A percentile compares a stretch with the other conserved stretches of the same genome.
Conservation (phyloP, 2,797 vertebrate genomes). For the Urophycis tenuis region DNA sequence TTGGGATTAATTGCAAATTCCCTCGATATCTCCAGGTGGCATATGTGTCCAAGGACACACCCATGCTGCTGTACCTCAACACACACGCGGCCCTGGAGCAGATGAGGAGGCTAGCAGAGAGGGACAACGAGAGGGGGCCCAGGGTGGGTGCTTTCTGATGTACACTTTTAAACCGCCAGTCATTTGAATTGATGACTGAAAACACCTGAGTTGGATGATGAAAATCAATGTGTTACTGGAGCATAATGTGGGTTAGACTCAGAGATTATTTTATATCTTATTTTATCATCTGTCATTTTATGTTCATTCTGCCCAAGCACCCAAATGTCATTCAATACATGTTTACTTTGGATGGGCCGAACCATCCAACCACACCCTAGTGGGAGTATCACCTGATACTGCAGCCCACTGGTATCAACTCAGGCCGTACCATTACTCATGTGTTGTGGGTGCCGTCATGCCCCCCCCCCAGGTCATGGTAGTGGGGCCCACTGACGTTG, state of each 20-base stretch:
- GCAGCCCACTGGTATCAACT: too few relatives aligned
- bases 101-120: conserved; percentile 92
- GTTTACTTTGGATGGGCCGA: background rate
- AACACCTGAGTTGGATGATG: too few relatives aligned
- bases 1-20: background rate
- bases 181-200: too few relatives aligned
- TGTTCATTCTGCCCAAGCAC: too few relatives aligned
- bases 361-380: too few relatives aligned
- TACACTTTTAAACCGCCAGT: background rate
- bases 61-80: conserved; percentile 96
- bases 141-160: conserved; percentile 66
- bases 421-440: background rate
- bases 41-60: conserved; percentile 83
- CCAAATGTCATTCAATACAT: background rate
- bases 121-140: conserved; percentile 90
- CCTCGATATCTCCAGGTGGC: conserved; percentile 60
- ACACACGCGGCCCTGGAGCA: conserved; percentile 95
- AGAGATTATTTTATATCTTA: too few relatives aligned
- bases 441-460: background rate
- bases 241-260: too few relatives aligned
- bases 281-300: too few relatives aligned
- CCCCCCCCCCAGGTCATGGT: conserved; percentile 82
- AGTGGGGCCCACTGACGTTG: conserved; percentile 93
- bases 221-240: too few relatives aligned
- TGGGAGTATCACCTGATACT: too few relatives aligned